Evolutionary conservation across 2,888 invertebrate genomes (phyloP), one percentile per base, ranked within the genome.

Genomic region (Rhorus exstirpatorius): DNA sequence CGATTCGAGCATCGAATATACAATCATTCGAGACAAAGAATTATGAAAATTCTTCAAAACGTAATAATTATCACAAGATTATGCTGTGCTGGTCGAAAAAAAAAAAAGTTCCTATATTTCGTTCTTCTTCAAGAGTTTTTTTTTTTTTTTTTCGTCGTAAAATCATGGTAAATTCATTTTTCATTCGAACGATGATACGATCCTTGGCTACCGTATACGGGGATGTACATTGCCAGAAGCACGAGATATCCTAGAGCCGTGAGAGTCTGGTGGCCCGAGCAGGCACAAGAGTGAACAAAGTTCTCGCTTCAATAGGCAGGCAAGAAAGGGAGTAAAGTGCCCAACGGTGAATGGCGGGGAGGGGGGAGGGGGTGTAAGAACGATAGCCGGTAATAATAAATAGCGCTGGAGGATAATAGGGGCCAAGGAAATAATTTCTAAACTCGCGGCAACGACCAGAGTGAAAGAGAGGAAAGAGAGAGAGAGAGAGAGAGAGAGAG

Each of bases 381-480:
- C 89, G 89, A 89, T 89, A 89, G 83, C 86, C 85, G 87, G 90
- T 90, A 90, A 91, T 91, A 91, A 91, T 91, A 91, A 91, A 91
- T 91, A 91, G 87, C 87, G 81, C 78, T 67, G 81, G 65, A 83
- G 84, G 85, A 87, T 86, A 88, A 88, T 87, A 85, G 86, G 83
- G 65, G 72, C 81, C 79, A 77, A 55, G 85, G 81, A 84, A 87
- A 88, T 87, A 87, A 88, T 87, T 87, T 86, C 84, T 81, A 86
- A 84, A 84, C 85, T 86, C 84, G 79, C 67, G 65, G 63, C 76
- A 76, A 67, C 68, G 76, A 67, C 17, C 38, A 41, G 35, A 17
- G 10, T 17, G 75, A 21, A 44, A 55, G 41, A 55, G 63, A 38
- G 26, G 14, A 21, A 26, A 35, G 61, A 31, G 24, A 14, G 63